These are phyloP conservation scores for Dasypogon diadema DNA, from an alignment of 2,888 invertebrate species.

Conservation along the genomic window DNA sequence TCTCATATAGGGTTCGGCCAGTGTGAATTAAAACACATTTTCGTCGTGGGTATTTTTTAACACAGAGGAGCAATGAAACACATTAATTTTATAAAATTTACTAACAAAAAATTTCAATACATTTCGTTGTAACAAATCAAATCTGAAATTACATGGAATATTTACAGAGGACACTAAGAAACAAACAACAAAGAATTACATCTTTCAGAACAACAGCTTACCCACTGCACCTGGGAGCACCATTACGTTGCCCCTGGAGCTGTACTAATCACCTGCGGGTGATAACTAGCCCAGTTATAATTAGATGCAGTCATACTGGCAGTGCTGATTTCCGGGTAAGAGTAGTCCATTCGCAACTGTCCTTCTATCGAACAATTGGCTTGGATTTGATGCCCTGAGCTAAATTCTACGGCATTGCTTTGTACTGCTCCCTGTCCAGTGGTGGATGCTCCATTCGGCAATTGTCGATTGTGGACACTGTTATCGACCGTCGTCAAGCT, in stretches of 20 bases:
- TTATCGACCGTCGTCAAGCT: background rate
- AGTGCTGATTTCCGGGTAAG: conserved; percentile 56
- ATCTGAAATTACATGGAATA: background rate
- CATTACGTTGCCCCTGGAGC: conserved; percentile 53
- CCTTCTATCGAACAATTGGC: background rate
- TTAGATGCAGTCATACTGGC: conserved; percentile 52
- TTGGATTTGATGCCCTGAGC: conserved; percentile 1
- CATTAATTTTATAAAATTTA: conserved; percentile 37
- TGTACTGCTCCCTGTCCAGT: conserved; percentile 49
- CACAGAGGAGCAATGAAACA: no score
- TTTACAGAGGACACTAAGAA: background rate
- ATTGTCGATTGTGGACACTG: conserved; percentile 1
- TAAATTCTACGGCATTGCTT: background rate
- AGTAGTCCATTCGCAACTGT: conserved; percentile 55
- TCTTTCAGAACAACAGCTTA: background rate
- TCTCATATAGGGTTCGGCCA: no score
- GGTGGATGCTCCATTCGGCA: background rate
- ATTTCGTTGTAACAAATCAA: conserved; percentile 19
- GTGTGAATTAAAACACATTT: no score
- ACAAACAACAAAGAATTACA: conserved; percentile 22
- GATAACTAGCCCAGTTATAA: conserved; percentile 49
- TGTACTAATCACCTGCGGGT: conserved; percentile 53
- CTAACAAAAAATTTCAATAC: conserved; percentile 36
- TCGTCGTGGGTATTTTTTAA: no score
- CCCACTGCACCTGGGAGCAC: background rate